Percentiles rank a stretch among this genome's conserved stretches.
Evolutionary conservation across 2,113 vertebrate species (phyloP).

Genomic region (Tiliqua scincoides): DNA sequence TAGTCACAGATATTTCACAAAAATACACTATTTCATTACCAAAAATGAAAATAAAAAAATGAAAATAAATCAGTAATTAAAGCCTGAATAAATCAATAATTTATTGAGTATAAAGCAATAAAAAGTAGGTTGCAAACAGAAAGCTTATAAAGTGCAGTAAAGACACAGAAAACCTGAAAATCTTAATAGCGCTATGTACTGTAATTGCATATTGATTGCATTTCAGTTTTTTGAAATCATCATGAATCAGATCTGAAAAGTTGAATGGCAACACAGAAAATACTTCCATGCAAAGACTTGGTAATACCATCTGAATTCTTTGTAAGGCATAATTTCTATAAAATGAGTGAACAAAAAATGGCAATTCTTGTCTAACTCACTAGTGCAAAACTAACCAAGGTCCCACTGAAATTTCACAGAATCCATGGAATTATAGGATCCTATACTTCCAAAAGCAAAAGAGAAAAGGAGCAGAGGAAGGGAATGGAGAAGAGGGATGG

Average conservation of each 20-base stretch:
- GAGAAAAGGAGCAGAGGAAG: background rate
- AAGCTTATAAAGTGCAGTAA: no score
- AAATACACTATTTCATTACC: no score
- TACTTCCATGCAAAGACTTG: background rate
- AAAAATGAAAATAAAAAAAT: no score
- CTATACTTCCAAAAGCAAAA: no score
- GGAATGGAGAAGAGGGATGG: background rate
- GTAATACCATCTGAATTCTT: background rate
- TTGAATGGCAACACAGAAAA: no score
- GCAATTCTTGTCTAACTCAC: background rate
- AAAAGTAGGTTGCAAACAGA: rapidly evolving
- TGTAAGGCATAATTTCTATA: no score
- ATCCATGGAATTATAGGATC: background rate
- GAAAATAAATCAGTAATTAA: no score
- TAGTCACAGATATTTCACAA: background rate
- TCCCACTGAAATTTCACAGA: background rate
- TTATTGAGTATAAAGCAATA: conserved; percentile 26
- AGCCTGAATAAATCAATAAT: no score
- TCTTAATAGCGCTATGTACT: no score
- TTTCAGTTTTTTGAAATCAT: background rate
- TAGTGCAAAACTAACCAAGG: background rate
- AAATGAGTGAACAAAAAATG: background rate
- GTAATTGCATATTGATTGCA: background rate
- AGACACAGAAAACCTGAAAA: no score
- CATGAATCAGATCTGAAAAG: background rate